Base-by-base conservation (phyloP, 2,797 vertebrate species). In the Discoglossus pictus region DNA sequence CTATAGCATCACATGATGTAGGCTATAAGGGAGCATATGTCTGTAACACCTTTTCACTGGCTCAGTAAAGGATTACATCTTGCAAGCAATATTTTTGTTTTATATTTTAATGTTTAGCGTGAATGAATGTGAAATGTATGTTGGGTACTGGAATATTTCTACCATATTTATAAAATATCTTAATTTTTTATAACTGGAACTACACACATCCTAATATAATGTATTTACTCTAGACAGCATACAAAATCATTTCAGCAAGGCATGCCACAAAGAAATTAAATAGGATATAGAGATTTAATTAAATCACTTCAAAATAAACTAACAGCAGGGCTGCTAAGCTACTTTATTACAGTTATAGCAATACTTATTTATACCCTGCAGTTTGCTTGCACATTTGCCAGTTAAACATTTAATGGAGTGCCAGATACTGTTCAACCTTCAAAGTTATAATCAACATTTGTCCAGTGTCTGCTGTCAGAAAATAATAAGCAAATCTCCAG, bases 401-500 rank as follows among this genome's bases (percentile, higher is more conserved):
- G 25, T 13, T 10, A 34, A 23, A 35, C 18, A 50, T 60, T 9
- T 50, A 55, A 43, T 52, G 18, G 40, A 17, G 16, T 47, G 43
- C 50, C 50, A 62, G 20, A 47, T 17, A 4, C 18, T 12, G 7
- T 18, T 53, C 15, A 61, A 20, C 15, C 34, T 56, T 38, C 31
- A 48, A 53, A 55, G 20, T 20, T 16, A 10, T 40, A 21, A 13
- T 47, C 31, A 35, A 27, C 15, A 53, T 36, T 53, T 36, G 27
- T 53, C 25, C 18, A 23, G 27, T 46, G 40, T 15, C 20, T 46
- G 16, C 40, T 69, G 48, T 61, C 39, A 61, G 27, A 68, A 67
- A 68, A 59, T 51, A 50, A 53, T 53, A 46, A 53, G 39, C 43
- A 47, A 53, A 53, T 46, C 40, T 1, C 50, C 72, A 78, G 76